Evolutionary conservation across 1,140 invertebrate genomes (phyloP), one percentile per base, ranked within the genome.

Genomic region (Tetramorium parvispinum): DNA sequence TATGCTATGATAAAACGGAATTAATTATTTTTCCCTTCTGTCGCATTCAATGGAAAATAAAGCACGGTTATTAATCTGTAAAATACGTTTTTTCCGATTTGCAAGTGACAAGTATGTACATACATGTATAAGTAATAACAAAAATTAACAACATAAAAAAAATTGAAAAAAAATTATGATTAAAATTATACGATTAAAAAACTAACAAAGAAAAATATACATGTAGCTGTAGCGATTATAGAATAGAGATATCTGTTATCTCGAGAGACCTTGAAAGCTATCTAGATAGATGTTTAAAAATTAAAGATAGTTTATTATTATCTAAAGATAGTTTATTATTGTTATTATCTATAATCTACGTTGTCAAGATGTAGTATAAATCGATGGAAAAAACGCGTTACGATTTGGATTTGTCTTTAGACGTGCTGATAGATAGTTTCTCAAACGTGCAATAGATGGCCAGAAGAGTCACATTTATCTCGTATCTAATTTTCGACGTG

Each of bases 371-470:
- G 13, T 3, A 0, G 8, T 24, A 66, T 79, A 51, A 51, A 51
- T 51, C 27, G 4, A 79, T 77, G 18, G 11, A 46, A 21, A 13
- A 13, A 2, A 51, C 6, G 1, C 11, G 1, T 32, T 32, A 32
- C 32, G 43, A 21, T 21, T 43, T 51, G 27, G 43, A 40, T 6
- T 49, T 21, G 24, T 77, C 24, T 21, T 77, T n/a, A 10, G 13
- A 55, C 10, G 7, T 6, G 16, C 1, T 8, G n/a, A 53, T 49
- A 18, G 40, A n/a, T 61, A 76, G n/a, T 21, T 76, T 11, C 24
- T 49, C 40, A n/a, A 77, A n/a, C 32, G 8, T 3, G 4, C 87
- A 61, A 66, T 43, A 85, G 88, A 76, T 92, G 91, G 85, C 87
- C 43, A 10, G 24, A 43, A 24, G 21, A 61, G n/a, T 13, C 21